A percentile compares a stretch with the other conserved stretches of the same genome.
phyloP scores from a whole-genome alignment of 2,888 invertebrate species.

The Melieria picta region DNA sequence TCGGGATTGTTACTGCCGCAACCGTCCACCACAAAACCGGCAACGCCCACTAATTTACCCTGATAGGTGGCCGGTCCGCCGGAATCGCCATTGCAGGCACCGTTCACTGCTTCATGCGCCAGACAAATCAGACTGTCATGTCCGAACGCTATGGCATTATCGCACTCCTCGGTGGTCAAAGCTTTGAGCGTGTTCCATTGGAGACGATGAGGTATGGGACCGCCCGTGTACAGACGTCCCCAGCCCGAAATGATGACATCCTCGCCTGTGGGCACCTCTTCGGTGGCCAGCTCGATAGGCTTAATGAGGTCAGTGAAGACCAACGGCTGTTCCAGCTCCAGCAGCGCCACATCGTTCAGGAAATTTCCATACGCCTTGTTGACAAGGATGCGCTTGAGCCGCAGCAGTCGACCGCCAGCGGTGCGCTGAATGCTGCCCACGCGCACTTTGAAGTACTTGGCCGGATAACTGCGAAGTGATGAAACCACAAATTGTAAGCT shows the following conservation, averaged over 20 bases:
- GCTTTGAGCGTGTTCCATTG: conserved; percentile 51
- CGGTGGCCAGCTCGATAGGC: conserved; percentile 50
- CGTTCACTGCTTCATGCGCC: conserved; percentile 46
- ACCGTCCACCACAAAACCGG: conserved; percentile 53
- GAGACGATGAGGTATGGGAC: conserved; percentile 48
- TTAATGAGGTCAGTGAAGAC: conserved; percentile 47
- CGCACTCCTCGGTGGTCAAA: conserved; percentile 49
- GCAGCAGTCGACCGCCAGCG: conserved; percentile 52
- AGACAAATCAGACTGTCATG: conserved; percentile 56
- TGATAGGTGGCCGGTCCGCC: conserved; percentile 60
- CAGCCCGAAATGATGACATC: conserved; percentile 56
- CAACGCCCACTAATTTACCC: conserved; percentile 57
- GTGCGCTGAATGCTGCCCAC: conserved; percentile 60
- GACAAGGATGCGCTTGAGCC: conserved; percentile 51
- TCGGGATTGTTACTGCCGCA: conserved; percentile 56
- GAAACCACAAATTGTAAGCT: neutral
- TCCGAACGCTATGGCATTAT: conserved; percentile 33
- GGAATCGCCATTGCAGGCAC: conserved; percentile 60
- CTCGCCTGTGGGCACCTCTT: conserved; percentile 46
- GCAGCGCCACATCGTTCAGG: conserved; percentile 55
- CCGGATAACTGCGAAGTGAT: conserved; percentile 48
- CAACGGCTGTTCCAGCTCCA: conserved; percentile 53
- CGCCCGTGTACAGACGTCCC: conserved; percentile 49
- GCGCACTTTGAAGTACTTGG: conserved; percentile 52
- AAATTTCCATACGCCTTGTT: conserved; percentile 49